A percentile compares a stretch with the other conserved stretches of the same genome.
Conservation (phyloP, 2,888 invertebrate species). For the Hedya salicella region DNA sequence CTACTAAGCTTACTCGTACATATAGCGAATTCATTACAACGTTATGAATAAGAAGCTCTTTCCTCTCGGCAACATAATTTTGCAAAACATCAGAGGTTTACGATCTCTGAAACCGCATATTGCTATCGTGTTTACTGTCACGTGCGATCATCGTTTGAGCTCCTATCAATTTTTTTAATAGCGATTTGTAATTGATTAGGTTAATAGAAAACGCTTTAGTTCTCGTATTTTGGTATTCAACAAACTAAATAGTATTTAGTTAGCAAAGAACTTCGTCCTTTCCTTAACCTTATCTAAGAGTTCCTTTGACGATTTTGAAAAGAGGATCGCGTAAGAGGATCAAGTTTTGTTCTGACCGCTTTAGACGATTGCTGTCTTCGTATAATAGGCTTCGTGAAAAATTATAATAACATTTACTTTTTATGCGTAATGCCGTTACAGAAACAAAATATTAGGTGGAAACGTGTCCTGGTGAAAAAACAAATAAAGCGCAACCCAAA, state of each 20-base stretch:
- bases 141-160: constrained; percentile 47
- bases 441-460: too few relatives aligned
- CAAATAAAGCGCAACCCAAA: too few relatives aligned
- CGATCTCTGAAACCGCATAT: constrained; percentile 57
- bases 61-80: constrained; percentile 17
- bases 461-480: too few relatives aligned
- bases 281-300: too few relatives aligned
- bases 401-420: not conserved
- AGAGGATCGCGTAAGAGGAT: too few relatives aligned
- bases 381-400: not conserved
- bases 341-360: not conserved
- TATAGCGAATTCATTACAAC: not conserved
- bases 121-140: constrained; percentile 52
- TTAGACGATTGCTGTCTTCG: not conserved
- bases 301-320: too few relatives aligned
- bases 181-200: constrained; percentile 25
- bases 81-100: constrained; percentile 63
- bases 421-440: too few relatives aligned
- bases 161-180: constrained; percentile 38
- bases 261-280: too few relatives aligned
- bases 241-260: too few relatives aligned
- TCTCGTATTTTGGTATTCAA: too few relatives aligned
- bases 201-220: constrained; percentile 20
- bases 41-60: constrained; percentile 6
- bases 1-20: too few relatives aligned